phyloP scores from a whole-genome alignment of 1,140 invertebrate genomes.

The Drosophila ananassae region DNA sequence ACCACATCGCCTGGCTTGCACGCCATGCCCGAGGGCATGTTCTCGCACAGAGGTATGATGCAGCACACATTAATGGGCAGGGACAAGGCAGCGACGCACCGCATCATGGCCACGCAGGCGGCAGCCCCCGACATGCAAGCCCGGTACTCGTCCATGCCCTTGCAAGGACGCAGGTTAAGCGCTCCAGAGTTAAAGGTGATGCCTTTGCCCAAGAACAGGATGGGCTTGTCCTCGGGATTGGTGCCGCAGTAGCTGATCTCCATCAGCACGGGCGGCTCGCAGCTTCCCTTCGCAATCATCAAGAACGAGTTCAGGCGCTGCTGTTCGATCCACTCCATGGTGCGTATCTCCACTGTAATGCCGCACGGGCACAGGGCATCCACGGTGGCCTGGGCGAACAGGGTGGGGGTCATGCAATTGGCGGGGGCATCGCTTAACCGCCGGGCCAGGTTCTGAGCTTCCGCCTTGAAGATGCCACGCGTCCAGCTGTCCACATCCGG shows the following conservation, averaged over 20 bases:
- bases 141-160: slow-evolving; percentile 93
- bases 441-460: slow-evolving; percentile 93
- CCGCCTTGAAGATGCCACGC: slow-evolving; percentile 89
- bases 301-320: slow-evolving; percentile 91
- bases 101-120: slow-evolving; percentile 67
- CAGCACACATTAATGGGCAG: slow-evolving; percentile 69
- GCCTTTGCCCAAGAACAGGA: slow-evolving; percentile 91
- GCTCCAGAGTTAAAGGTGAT: slow-evolving; percentile 95
- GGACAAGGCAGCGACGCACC: slow-evolving; percentile 61
- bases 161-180: slow-evolving; percentile 89
- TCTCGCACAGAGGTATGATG: slow-evolving; percentile 89
- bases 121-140: slow-evolving; percentile 89
- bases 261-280: slow-evolving; percentile 89
- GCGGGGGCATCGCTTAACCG: slow-evolving; percentile 91
- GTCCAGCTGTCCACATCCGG: slow-evolving; percentile 87
- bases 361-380: slow-evolving; percentile 85
- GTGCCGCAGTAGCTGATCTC: slow-evolving; percentile 87
- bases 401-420: slow-evolving; percentile 93
- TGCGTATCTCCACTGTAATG: slow-evolving; percentile 88
- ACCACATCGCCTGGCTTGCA: slow-evolving; percentile 95
- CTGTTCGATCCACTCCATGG: slow-evolving; percentile 88
- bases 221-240: slow-evolving; percentile 84
- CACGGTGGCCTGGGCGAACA: slow-evolving; percentile 88
- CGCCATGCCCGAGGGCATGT: slow-evolving; percentile 92
- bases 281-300: slow-evolving; percentile 90